Evolutionary conservation across 2,113 vertebrate genomes (phyloP).

Genomic region (Myodes glareolus): DNA sequence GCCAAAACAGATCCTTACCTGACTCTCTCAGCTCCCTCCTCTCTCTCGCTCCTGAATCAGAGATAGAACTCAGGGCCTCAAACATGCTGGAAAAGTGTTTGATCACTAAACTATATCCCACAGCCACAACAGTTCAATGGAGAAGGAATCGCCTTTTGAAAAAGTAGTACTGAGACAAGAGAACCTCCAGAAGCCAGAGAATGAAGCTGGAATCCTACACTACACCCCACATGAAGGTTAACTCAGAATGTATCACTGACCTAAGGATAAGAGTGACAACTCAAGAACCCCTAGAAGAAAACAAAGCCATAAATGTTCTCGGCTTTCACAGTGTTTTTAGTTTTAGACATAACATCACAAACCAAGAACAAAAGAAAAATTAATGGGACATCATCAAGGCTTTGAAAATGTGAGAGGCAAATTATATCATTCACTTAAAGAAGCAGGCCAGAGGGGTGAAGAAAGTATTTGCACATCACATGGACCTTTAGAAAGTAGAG

Average conservation of each 20-base stretch:
- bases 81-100: neutral
- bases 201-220: neutral
- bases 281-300: slow-evolving; percentile 3
- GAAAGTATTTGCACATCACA: neutral
- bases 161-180: neutral
- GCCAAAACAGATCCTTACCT: neutral
- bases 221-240: neutral
- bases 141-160: neutral
- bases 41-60: neutral
- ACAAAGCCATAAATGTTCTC: neutral
- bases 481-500: neutral
- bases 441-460: neutral
- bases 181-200: neutral
- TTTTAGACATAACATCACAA: slow-evolving; percentile 27
- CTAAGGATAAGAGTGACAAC: slow-evolving; percentile 1
- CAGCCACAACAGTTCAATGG: neutral
- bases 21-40: neutral
- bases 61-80: neutral
- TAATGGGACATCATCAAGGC: neutral
- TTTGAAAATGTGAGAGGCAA: neutral
- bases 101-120: neutral
- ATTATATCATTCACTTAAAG: neutral
- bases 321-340: neutral
- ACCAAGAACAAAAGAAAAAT: neutral
- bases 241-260: slow-evolving; percentile 1